Conservation (phyloP, 1,140 invertebrate genomes). For the Drosophila dunni region DNA sequence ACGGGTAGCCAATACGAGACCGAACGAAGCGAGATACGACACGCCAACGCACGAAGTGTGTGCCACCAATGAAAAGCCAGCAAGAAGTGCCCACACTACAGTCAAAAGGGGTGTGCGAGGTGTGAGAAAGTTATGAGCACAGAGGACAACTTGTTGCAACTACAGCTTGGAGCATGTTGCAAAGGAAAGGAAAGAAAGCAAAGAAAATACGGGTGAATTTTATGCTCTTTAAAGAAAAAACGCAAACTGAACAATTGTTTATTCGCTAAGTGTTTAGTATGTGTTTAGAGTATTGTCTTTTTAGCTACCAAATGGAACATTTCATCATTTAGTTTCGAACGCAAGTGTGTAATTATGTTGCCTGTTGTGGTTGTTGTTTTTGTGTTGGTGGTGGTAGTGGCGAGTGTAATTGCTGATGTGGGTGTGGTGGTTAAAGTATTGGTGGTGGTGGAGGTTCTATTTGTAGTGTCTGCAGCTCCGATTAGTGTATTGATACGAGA, state of each 20-base stretch:
- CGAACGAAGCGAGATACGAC: slow-evolving; percentile 52
- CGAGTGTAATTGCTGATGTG: not conserved
- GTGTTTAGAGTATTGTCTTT: slow-evolving; percentile 11
- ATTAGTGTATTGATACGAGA: not conserved
- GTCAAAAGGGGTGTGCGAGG: not conserved
- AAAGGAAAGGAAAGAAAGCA: not conserved
- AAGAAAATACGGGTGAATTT: not conserved
- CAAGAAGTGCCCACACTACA: slow-evolving; percentile 38
- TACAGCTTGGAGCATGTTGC: slow-evolving; percentile 9
- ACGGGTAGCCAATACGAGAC: slow-evolving; percentile 64
- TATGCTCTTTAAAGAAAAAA: slow-evolving; percentile 40
- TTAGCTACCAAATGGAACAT: slow-evolving; percentile 72
- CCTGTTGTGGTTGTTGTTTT: not conserved
- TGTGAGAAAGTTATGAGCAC: slow-evolving; percentile 8
- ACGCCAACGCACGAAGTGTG: slow-evolving; percentile 63
- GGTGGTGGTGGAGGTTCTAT: slow-evolving; percentile 1
- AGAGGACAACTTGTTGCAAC: slow-evolving; percentile 27
- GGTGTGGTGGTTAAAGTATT: too few species aligned
- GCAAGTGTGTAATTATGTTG: slow-evolving; percentile 36
- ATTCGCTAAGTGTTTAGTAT: slow-evolving; percentile 8
- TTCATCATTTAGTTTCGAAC: slow-evolving; percentile 78
- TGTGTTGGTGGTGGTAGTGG: not conserved
- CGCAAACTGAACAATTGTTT: slow-evolving; percentile 51
- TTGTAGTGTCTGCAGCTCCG: not conserved
- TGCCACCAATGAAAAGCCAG: slow-evolving; percentile 55